Evolutionary conservation across 2,888 invertebrate species (phyloP).

Genomic region (Tanytarsus gracilentus): DNA sequence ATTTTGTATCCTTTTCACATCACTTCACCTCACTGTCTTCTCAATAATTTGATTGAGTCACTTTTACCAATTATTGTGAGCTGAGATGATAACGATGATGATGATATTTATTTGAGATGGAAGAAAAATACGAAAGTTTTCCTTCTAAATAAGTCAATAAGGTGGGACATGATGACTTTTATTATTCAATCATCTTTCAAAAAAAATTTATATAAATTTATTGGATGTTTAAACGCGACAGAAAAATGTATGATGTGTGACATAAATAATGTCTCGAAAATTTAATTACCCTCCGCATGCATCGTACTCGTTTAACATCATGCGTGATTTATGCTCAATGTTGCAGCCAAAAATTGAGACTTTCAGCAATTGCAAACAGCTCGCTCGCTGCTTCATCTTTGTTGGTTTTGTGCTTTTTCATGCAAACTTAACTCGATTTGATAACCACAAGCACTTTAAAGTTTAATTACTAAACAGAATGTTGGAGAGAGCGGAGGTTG

Average conservation of each 20-base stretch:
- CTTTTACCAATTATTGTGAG: not conserved
- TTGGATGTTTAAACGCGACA: not conserved
- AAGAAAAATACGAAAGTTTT: not conserved
- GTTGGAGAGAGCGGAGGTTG: not conserved
- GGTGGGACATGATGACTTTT: not conserved
- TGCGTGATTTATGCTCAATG: slow-evolving; percentile 21
- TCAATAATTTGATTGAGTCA: not conserved
- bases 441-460: slow-evolving; percentile 7
- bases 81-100: not conserved
- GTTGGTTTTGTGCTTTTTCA: not conserved
- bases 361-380: slow-evolving; percentile 13
- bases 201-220: not conserved
- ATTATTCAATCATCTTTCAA: not conserved
- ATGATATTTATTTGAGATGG: not conserved
- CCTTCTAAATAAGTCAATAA: too few species aligned
- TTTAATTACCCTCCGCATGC: slow-evolving; percentile 28
- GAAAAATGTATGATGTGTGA: slow-evolving; percentile 23
- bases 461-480: not conserved
- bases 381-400: not conserved
- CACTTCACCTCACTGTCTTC: too few species aligned
- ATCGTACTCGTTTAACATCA: too few species aligned
- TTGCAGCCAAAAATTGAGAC: slow-evolving; percentile 18
- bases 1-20: too few species aligned
- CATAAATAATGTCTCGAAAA: slow-evolving; percentile 17
- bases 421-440: not conserved